These are phyloP conservation scores for Eulacestoma nigropectus DNA, from an alignment of 2,113 vertebrate species.

Conservation along the genomic window DNA sequence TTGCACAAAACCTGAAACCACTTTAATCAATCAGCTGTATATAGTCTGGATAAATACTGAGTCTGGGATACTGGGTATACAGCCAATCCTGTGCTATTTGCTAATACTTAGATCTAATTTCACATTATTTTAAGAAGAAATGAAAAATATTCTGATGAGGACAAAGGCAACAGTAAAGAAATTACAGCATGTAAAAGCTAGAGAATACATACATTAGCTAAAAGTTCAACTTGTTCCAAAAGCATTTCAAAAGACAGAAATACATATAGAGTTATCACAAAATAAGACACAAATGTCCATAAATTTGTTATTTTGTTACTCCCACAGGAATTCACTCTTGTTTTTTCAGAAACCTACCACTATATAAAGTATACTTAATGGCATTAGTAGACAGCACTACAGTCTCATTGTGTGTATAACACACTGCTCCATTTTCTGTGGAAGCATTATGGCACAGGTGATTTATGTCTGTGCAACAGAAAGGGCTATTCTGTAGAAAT, in stretches of 20 bases:
- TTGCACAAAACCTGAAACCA: conserved; percentile 44
- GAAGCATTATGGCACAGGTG: background rate
- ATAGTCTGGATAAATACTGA: conserved; percentile 27
- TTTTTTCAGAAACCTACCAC: conserved; percentile 9
- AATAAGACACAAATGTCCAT: background rate
- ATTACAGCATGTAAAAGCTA: background rate
- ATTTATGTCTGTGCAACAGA: conserved; percentile 26
- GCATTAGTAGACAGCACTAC: background rate
- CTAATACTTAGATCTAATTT: conserved; percentile 50
- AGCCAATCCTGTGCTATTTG: conserved; percentile 1
- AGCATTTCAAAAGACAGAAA: background rate
- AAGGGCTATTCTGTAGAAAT: conserved; percentile 46
- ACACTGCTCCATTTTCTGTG: background rate
- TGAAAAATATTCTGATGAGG: background rate
- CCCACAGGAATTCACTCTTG: background rate
- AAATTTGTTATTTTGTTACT: background rate
- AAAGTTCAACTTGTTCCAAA: background rate
- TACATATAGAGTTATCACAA: background rate
- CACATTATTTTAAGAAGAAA: conserved; percentile 22
- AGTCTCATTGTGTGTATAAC: background rate
- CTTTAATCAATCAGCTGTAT: conserved; percentile 36
- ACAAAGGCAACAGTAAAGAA: conserved; percentile 3
- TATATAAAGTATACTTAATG: conserved; percentile 20
- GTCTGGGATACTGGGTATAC: conserved; percentile 14
- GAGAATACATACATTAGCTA: background rate